These are phyloP conservation scores for Dendrocopos noguchii DNA, from an alignment of 2,113 vertebrate species.

Conservation along the genomic window DNA sequence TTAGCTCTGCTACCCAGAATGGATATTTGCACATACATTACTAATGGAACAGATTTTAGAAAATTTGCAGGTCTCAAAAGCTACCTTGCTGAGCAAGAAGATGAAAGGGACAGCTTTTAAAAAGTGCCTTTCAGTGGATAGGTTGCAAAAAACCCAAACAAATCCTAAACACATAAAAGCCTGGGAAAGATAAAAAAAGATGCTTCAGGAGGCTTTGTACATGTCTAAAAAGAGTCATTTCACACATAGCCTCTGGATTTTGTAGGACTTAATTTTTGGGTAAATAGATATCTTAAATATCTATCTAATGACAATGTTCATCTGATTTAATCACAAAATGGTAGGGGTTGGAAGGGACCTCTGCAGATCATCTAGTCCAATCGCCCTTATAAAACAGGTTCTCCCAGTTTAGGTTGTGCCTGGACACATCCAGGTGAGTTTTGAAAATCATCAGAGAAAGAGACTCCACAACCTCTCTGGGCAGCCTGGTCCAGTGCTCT, in stretches of 20 bases:
- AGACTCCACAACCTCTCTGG: too few species aligned
- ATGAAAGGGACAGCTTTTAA: neutral
- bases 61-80: neutral
- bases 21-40: neutral
- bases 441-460: too few species aligned
- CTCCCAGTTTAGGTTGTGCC: too few species aligned
- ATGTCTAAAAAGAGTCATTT: neutral
- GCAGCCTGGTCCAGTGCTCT: too few species aligned
- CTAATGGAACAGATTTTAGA: neutral
- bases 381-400: too few species aligned
- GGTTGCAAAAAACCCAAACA: neutral
- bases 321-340: neutral
- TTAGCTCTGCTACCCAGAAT: neutral
- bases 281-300: neutral
- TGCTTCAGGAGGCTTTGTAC: neutral
- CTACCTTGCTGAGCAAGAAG: neutral
- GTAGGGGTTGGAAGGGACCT: too few species aligned
- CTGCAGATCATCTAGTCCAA: too few species aligned
- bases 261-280: neutral
- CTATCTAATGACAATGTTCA: neutral
- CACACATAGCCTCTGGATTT: neutral
- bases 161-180: neutral
- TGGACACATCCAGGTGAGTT: too few species aligned
- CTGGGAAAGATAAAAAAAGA: neutral
- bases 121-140: neutral